These are phyloP conservation scores for Mormoops blainvillei DNA, from an alignment of 2,113 vertebrate species.

Conservation along the genomic window DNA sequence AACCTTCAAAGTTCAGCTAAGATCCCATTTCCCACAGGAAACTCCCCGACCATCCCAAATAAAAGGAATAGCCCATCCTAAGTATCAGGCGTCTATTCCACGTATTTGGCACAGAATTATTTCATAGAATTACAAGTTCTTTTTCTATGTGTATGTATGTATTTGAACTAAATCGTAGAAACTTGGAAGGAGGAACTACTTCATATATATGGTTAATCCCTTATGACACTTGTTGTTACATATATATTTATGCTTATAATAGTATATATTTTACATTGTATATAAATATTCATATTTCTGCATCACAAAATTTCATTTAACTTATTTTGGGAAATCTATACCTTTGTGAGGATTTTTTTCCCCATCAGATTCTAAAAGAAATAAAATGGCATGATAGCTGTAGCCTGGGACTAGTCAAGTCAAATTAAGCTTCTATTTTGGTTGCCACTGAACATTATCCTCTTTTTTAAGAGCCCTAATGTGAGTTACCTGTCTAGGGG, in stretches of 20 bases:
- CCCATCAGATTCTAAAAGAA: background rate
- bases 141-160: background rate
- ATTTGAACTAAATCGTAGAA: background rate
- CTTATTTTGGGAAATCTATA: background rate
- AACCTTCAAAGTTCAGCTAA: background rate
- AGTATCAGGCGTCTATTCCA: background rate
- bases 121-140: background rate
- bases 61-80: background rate
- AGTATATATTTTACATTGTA: background rate
- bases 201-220: background rate
- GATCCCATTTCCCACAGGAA: background rate
- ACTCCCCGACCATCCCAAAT: background rate
- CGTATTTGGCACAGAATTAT: background rate
- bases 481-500: background rate
- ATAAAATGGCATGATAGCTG: background rate
- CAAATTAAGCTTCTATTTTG: constrained; percentile 21
- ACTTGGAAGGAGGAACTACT: background rate
- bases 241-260: background rate
- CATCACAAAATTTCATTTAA: background rate
- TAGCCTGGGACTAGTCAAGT: background rate
- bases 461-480: background rate
- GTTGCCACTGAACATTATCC: constrained; percentile 15
- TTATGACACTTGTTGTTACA: background rate
- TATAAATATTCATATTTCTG: background rate
- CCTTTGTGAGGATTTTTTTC: background rate